Conservation (phyloP, 2,797 vertebrate genomes). For the Mastacembelus armatus region DNA sequence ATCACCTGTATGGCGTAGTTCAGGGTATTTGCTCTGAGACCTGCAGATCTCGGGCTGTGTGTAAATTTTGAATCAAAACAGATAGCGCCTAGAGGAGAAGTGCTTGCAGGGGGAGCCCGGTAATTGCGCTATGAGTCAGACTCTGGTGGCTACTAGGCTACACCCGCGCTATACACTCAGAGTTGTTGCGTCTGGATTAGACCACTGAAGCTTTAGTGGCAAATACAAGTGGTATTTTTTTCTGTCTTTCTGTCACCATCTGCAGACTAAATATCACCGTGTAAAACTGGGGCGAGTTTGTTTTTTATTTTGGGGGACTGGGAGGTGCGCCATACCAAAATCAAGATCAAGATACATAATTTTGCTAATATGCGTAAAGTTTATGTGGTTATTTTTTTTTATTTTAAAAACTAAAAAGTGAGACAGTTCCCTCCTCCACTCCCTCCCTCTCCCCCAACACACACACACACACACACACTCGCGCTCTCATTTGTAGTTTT, state of each 20-base stretch:
- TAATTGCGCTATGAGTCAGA: constrained; percentile 75
- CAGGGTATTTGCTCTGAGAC: constrained; percentile 11
- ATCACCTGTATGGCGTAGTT: background rate
- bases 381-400: too few relatives aligned
- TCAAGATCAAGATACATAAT: too few relatives aligned
- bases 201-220: constrained; percentile 15
- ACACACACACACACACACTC: too few relatives aligned
- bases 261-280: background rate
- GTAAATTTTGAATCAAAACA: constrained; percentile 57
- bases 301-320: background rate
- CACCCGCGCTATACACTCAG: constrained; percentile 45
- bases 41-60: constrained; percentile 34
- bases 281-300: background rate
- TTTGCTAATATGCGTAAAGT: too few relatives aligned
- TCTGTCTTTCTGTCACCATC: background rate
- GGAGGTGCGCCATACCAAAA: too few relatives aligned
- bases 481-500: too few relatives aligned
- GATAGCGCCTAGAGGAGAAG: constrained; percentile 46
- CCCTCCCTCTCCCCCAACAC: too few relatives aligned
- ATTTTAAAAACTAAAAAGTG: too few relatives aligned
- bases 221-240: constrained; percentile 21
- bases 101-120: constrained; percentile 53
- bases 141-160: constrained; percentile 46
- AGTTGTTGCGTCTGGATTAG: constrained; percentile 38
- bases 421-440: too few relatives aligned